A percentile compares a stretch with the other conserved stretches of the same genome.
These are phyloP conservation scores for Mythimna vitellina DNA, from an alignment of 2,888 invertebrate genomes.

Conservation along the genomic window DNA sequence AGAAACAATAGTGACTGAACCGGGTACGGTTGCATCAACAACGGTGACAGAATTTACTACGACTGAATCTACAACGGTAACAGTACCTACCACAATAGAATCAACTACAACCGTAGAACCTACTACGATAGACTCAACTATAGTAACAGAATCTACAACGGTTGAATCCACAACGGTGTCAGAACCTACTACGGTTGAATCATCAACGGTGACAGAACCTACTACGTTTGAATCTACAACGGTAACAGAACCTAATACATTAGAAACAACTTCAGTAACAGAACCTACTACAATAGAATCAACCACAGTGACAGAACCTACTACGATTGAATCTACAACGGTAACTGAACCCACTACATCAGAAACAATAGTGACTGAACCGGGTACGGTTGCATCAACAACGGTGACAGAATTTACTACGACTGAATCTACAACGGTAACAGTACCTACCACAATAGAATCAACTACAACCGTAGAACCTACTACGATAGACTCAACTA, in stretches of 20 bases:
- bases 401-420: conserved; percentile 6
- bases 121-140: conserved; percentile 3
- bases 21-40: background rate
- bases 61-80: background rate
- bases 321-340: conserved; percentile 7
- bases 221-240: conserved; percentile 10
- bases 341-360: background rate
- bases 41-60: background rate
- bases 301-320: background rate
- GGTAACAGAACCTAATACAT: background rate
- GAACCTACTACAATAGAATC: background rate
- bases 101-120: conserved; percentile 4
- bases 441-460: background rate
- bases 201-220: background rate
- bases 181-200: conserved; percentile 13
- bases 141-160: background rate
- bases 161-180: background rate
- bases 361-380: too few species aligned
- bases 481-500: conserved; percentile 12
- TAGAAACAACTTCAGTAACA: background rate
- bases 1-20: background rate
- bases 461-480: background rate
- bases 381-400: background rate
- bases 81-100: background rate
- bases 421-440: background rate